phyloP scores from a whole-genome alignment of 2,797 vertebrate genomes.

The Atherinosoma microstoma region DNA sequence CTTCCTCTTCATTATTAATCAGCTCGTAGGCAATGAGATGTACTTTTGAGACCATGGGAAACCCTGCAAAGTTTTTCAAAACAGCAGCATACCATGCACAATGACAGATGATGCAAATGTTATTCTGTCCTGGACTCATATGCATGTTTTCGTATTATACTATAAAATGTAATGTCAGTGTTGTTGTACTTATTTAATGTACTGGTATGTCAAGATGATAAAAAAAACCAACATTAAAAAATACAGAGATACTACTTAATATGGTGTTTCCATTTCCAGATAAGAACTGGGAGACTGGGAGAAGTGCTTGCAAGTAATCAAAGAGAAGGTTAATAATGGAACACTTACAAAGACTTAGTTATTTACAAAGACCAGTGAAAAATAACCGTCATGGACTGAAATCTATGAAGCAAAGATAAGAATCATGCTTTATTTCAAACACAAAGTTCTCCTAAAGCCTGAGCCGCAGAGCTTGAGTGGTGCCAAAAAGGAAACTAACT shows the following conservation, averaged over 20 bases:
- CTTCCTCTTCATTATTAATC: constrained; percentile 79
- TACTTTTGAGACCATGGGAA: constrained; percentile 86
- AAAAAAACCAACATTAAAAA: constrained; percentile 7
- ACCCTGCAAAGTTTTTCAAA: constrained; percentile 62
- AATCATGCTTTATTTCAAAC: constrained; percentile 71
- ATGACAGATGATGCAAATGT: constrained; percentile 68
- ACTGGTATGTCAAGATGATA: constrained; percentile 24
- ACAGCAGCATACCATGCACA: constrained; percentile 66
- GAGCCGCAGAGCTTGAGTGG: constrained; percentile 41
- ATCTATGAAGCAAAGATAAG: constrained; percentile 66
- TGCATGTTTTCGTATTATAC: constrained; percentile 24
- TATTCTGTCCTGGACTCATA: constrained; percentile 33
- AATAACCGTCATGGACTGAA: constrained; percentile 54
- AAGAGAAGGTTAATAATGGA: constrained; percentile 62
- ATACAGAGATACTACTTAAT: constrained; percentile 25
- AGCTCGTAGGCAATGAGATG: constrained; percentile 73
- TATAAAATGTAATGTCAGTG: background rate
- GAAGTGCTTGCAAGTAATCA: constrained; percentile 28
- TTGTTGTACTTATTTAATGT: constrained; percentile 19
- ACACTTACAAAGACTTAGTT: constrained; percentile 51
- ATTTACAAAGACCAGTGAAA: constrained; percentile 64
- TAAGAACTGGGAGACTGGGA: constrained; percentile 21
- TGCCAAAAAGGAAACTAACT: constrained; percentile 59
- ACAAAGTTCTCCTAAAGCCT: constrained; percentile 54
- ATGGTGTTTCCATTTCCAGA: constrained; percentile 29